phyloP scores from a whole-genome alignment of 2,888 invertebrate genomes.

The Gortyna flavago region DNA sequence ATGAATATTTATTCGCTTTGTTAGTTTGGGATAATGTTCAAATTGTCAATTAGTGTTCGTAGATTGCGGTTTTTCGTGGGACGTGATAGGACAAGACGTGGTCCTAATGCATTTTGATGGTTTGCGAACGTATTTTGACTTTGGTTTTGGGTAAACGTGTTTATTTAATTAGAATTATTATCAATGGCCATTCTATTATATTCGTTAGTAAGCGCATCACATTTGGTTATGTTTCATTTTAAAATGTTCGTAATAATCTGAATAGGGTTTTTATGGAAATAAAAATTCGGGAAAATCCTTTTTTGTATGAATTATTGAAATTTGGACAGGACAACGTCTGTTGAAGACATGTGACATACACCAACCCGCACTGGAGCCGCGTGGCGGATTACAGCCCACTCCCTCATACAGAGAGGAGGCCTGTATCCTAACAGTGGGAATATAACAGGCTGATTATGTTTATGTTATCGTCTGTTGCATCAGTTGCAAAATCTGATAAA shows the following conservation, averaged over 20 bases:
- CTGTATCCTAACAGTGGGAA: too few relatives aligned
- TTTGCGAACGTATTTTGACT: neutral
- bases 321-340: neutral
- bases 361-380: too few relatives aligned
- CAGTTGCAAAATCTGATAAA: conserved; percentile 8
- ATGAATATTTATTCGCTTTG: conserved; percentile 34
- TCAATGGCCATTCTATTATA: too few relatives aligned
- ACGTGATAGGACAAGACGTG: conserved; percentile 1
- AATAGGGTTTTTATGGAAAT: rapidly evolving
- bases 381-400: too few relatives aligned
- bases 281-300: neutral
- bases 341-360: too few relatives aligned
- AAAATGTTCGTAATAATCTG: too few relatives aligned
- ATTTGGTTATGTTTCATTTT: neutral
- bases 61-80: conserved; percentile 3
- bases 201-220: neutral
- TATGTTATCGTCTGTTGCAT: too few relatives aligned
- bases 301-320: neutral
- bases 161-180: too few relatives aligned
- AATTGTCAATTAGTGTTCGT: conserved; percentile 10
- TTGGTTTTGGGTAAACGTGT: neutral
- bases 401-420: too few relatives aligned
- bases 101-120: neutral
- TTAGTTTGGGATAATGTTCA: neutral
- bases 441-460: too few relatives aligned